Conservation (phyloP, 2,797 vertebrate species). For the Chiloscyllium punctatum region DNA sequence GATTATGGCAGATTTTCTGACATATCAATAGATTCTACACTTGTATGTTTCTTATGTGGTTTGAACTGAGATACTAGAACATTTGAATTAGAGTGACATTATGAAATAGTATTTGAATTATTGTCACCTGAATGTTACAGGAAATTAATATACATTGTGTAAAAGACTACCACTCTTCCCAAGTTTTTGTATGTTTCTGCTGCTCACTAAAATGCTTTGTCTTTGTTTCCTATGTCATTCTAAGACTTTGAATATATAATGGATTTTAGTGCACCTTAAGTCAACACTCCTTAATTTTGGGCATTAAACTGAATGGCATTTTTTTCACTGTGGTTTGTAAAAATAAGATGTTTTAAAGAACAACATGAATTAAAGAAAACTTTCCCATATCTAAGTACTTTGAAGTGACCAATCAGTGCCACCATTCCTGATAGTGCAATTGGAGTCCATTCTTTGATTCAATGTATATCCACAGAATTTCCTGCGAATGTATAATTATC, state of each 20-base stretch:
- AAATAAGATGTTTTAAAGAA: background rate
- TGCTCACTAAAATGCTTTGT: background rate
- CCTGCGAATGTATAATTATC: background rate
- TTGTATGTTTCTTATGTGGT: background rate
- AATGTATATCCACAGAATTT: background rate
- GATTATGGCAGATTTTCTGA: background rate
- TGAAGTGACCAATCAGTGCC: background rate
- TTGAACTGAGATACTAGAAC: background rate
- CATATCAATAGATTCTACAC: background rate
- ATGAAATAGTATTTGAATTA: background rate
- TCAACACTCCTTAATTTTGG: background rate
- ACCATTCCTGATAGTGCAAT: background rate
- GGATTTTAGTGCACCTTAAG: background rate
- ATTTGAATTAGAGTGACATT: background rate
- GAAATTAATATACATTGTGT: background rate
- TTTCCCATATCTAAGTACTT: background rate
- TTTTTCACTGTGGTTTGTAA: background rate
- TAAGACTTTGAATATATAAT: background rate
- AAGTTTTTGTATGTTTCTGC: background rate
- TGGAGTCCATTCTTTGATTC: background rate
- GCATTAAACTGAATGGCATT: background rate
- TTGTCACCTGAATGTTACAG: background rate
- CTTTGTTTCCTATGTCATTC: background rate
- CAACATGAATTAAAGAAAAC: background rate
- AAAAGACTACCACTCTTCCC: background rate